Evolutionary conservation across 1,140 invertebrate genomes (phyloP).

Genomic region (Scylla paramamosain): DNA sequence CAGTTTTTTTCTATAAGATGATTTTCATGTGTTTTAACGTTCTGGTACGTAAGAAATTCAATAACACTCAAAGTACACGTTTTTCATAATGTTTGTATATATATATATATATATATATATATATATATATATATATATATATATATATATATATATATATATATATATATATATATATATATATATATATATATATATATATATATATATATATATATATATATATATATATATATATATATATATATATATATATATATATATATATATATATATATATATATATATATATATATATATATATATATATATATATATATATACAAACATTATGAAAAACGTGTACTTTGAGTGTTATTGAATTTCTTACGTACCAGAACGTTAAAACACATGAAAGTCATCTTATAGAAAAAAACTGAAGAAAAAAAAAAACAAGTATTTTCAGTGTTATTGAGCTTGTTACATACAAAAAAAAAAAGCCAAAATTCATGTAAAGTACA

Average conservation of each 20-base stretch:
- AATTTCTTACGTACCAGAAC: too few species aligned
- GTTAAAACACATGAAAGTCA: too few species aligned
- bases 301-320: too few species aligned
- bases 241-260: conserved; percentile 58
- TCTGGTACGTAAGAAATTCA: neutral
- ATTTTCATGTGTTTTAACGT: conserved; percentile 18
- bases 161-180: conserved; percentile 58
- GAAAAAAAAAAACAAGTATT: too few species aligned
- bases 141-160: conserved; percentile 58
- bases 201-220: conserved; percentile 58
- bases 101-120: conserved; percentile 43
- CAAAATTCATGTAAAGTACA: too few species aligned
- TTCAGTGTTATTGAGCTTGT: too few species aligned
- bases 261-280: conserved; percentile 53
- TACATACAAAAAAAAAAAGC: too few species aligned
- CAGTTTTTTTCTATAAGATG: neutral
- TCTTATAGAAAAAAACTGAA: too few species aligned
- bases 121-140: conserved; percentile 52
- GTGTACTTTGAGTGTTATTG: too few species aligned
- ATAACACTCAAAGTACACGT: too few species aligned
- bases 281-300: conserved; percentile 55
- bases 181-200: conserved; percentile 58
- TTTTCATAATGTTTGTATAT: too few species aligned
- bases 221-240: conserved; percentile 56
- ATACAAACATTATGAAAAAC: too few species aligned